Base-by-base conservation (phyloP, 2,797 vertebrate species). In the Kryptolebias ocellatus region DNA sequence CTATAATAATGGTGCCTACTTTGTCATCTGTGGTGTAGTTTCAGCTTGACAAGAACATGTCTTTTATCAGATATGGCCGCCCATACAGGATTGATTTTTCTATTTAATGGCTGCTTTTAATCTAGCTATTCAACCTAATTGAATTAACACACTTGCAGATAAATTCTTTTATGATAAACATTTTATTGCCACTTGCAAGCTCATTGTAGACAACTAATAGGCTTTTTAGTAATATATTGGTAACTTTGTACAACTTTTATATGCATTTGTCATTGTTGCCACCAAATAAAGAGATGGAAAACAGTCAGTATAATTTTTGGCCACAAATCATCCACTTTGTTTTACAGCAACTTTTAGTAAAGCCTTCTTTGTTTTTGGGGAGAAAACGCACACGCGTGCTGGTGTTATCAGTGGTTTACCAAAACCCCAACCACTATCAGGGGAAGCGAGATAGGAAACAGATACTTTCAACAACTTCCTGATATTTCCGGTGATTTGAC, bases 381-480 rank as follows among this genome's bases (percentile, higher is more conserved):
- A 59, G 58, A 46, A 60, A 61, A 78, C 42, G 64, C 62, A 74
- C 66, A 73, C 64, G 83, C 58, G 67, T 49, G n/a, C 39, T 47
- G 63, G 34, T 65, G 63, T 77, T 83, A 76, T 78, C 90, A 83
- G 82, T 77, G 79, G 73, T 82, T 88, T 82, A 85, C 69, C 74
- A 81, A 92, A 78, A 86, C 78, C 79, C 52, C 57, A 37, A 57
- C 54, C 15, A 78, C 91, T 86, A 74, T 80, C 81, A 79, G 73
- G 67, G 86, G 83, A 90, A 93, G 86, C 85, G 84, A 92, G 92
- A 95, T 91, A 92, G 96, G 95, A 96, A 97, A 92, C 85, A 70
- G 64, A 76, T 95, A 89, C 87, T 90, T 92, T 89, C 91, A 95
- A 97, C 91, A 92, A 95, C 95, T 96, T 97, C 95, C 95, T 79